Base-by-base conservation (phyloP, 2,797 vertebrate species). In the Gymnocypris eckloni region DNA sequence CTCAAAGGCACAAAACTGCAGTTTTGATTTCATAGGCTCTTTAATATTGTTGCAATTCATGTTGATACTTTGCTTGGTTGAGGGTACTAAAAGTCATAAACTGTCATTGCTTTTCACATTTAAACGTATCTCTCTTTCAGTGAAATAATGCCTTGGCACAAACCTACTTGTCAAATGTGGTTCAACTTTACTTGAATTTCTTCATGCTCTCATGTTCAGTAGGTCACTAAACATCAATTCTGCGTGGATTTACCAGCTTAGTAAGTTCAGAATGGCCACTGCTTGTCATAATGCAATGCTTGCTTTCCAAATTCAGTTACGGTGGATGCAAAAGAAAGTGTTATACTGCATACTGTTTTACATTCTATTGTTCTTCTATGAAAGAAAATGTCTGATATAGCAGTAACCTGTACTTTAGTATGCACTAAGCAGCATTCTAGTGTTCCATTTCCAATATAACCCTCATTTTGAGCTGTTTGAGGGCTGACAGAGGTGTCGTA, bases 101-200 rank as follows among this genome's bases (percentile, higher is more conserved):
- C 84, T 79, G 54, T 52, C 33, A 54, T 37, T 37, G 52, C 20
- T 45, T 86, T 72, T 69, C 25, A 52, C 33, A 22, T 84, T 41
- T 78, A 78, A 84, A 73, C 54, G 54, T 52, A 20, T n/a, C 39
- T 64, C 45, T 52, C 52, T 25, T n/a, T 69, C 33, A 45, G 72
- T 37, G 67, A 76, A 37, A 33, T 4, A 28, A 33, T 79, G 33
- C 77, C 22, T 70, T 81, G 75, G 83, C 82, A 78, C 67, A 43
- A 79, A n/a, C 39, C 54, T 64, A 25, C 37, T 72, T 71, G 48
- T 75, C 59, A 69, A 50, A 69, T 67, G 52, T 48, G 69, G 64
- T 81, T 83, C 67, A 70, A 87, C 81, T 87, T 78, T 66, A 84
- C 84, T 82, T 76, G 61, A 52, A 82, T 88, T 86, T 83, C 50